phyloP scores from a whole-genome alignment of 1,140 invertebrate genomes.

The Pseudomyrmex flavicornis region DNA sequence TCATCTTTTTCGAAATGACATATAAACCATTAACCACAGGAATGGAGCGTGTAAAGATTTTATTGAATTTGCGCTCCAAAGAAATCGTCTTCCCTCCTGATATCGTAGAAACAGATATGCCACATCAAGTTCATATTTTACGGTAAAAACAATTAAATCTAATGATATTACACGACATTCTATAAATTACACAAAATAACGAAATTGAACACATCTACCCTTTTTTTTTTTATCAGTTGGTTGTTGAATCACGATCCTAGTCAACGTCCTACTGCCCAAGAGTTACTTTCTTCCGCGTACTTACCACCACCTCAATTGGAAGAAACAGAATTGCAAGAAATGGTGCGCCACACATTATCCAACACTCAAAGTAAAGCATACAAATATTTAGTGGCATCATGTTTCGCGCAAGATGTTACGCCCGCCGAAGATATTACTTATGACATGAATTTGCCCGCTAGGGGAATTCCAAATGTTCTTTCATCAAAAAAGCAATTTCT shows the following conservation, averaged over 20 bases:
- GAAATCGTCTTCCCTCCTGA: constrained; percentile 90
- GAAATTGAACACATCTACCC: neutral
- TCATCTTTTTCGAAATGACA: constrained; percentile 98
- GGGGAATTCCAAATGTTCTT: constrained; percentile 74
- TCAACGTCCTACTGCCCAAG: constrained; percentile 92
- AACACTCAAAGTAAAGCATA: constrained; percentile 94
- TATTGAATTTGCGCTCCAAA: constrained; percentile 88
- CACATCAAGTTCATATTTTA: constrained; percentile 83
- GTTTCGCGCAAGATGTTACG: constrained; percentile 89
- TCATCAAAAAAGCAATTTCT: constrained; percentile 68
- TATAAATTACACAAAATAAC: constrained; percentile 28
- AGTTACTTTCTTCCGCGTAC: constrained; percentile 92
- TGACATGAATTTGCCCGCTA: constrained; percentile 87
- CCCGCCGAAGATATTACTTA: constrained; percentile 91
- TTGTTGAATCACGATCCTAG: constrained; percentile 94
- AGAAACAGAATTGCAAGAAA: constrained; percentile 91
- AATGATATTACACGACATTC: neutral
- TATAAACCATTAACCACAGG: constrained; percentile 91
- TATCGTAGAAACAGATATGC: constrained; percentile 84
- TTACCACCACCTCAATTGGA: constrained; percentile 92
- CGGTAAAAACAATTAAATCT: constrained; percentile 74
- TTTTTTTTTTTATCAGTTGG: constrained; percentile 86
- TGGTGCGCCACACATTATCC: constrained; percentile 90
- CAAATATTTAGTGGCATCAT: constrained; percentile 90
- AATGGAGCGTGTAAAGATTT: constrained; percentile 94